These are phyloP conservation scores for Xylocampa areola DNA, from an alignment of 2,888 invertebrate genomes.

Conservation along the genomic window DNA sequence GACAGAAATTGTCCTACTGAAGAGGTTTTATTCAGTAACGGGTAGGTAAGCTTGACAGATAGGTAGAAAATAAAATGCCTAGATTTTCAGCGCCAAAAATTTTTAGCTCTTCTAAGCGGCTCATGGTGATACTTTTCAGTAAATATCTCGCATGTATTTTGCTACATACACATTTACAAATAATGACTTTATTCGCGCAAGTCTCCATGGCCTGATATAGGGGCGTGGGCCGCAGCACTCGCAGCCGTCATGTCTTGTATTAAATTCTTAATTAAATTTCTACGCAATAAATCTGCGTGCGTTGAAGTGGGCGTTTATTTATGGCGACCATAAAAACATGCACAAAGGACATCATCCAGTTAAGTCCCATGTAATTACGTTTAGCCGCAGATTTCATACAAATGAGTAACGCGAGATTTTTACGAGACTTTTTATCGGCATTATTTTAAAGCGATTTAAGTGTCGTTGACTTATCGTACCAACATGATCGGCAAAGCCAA, in stretches of 20 bases:
- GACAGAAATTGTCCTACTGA: slow-evolving; percentile 8
- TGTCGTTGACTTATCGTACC: slow-evolving; percentile 45
- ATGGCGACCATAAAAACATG: slow-evolving; percentile 78
- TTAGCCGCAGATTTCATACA: slow-evolving; percentile 52
- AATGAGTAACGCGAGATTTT: slow-evolving; percentile 41
- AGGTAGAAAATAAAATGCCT: slow-evolving; percentile 7
- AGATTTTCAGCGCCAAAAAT: slow-evolving; percentile 7
- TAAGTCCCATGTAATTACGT: slow-evolving; percentile 68
- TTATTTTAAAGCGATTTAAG: slow-evolving; percentile 46
- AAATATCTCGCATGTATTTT: slow-evolving; percentile 10
- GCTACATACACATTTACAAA: slow-evolving; percentile 11
- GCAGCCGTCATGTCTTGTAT: slow-evolving; percentile 61
- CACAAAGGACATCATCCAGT: slow-evolving; percentile 74
- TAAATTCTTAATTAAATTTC: slow-evolving; percentile 77
- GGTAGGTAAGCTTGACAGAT: slow-evolving; percentile 35
- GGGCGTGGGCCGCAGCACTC: slow-evolving; percentile 47
- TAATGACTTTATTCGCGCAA: slow-evolving; percentile 17
- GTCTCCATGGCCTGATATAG: slow-evolving; percentile 16
- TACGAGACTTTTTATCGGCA: slow-evolving; percentile 29
- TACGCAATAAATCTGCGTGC: slow-evolving; percentile 70
- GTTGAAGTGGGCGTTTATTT: slow-evolving; percentile 77
- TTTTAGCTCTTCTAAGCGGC: slow-evolving; percentile 27
- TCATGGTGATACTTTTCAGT: not conserved
- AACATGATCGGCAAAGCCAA: slow-evolving; percentile 31
- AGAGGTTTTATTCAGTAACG: slow-evolving; percentile 10